Conservation (phyloP, 2,113 vertebrate genomes). For the Lonchura striata region DNA sequence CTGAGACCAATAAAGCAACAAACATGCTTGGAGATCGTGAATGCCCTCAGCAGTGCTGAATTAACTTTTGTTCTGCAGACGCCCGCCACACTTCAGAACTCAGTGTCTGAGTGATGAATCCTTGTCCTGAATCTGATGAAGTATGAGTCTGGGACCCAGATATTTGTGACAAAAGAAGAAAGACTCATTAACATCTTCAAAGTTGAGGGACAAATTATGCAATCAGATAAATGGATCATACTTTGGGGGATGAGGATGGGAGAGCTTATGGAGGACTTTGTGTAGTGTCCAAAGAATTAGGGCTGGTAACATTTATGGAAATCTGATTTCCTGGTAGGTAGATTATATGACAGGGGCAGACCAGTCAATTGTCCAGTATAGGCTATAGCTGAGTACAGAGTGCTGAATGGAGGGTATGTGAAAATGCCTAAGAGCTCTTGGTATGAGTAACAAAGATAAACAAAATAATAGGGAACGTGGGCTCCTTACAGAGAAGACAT, state of each 20-base stretch:
- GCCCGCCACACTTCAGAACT: not conserved
- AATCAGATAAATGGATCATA: not conserved
- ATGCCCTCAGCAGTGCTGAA: not conserved
- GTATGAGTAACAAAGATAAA: not conserved
- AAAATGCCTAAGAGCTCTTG: not conserved
- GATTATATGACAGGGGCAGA: not conserved
- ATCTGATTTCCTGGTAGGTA: not conserved
- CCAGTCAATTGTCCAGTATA: not conserved
- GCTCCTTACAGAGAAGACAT: not conserved
- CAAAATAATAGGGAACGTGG: not conserved
- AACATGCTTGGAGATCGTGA: not conserved
- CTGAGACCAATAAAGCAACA: not conserved
- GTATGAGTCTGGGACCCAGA: not conserved
- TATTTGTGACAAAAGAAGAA: not conserved
- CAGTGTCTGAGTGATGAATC: not conserved
- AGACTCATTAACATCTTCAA: not conserved
- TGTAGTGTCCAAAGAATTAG: not conserved
- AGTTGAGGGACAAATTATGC: not conserved
- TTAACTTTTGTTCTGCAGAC: not conserved
- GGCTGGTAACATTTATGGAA: not conserved
- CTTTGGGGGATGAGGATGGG: accelerated
- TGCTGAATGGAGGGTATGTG: not conserved
- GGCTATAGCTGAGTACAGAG: not conserved
- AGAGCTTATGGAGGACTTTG: not conserved
- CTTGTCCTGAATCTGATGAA: not conserved